Evolutionary conservation across 1,140 invertebrate genomes (phyloP).

Genomic region (Cecropterus lyciades): DNA sequence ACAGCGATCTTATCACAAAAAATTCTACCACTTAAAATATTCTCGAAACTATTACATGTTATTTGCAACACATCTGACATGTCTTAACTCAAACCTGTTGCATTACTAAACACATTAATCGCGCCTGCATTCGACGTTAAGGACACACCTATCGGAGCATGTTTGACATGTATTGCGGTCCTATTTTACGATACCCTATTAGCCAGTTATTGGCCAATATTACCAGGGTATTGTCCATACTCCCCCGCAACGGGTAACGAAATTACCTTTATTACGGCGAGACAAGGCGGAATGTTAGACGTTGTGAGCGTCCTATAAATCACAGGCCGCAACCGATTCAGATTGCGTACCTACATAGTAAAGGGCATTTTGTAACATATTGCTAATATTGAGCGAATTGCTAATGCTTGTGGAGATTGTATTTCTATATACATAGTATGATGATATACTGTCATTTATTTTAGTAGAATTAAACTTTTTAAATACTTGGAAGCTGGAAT

Average conservation of each 20-base stretch:
- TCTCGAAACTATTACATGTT: not conserved
- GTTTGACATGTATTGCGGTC: conserved; percentile 30
- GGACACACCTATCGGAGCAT: conserved; percentile 14
- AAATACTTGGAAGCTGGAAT: too few relatives aligned
- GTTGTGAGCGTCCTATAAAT: conserved; percentile 71
- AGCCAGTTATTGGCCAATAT: conserved; percentile 44
- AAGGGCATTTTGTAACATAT: conserved; percentile 30
- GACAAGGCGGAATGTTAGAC: conserved; percentile 57
- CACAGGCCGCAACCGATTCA: conserved; percentile 71
- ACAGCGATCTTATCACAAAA: too few relatives aligned
- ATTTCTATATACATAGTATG: not conserved
- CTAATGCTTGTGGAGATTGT: not conserved
- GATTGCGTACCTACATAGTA: conserved; percentile 51
- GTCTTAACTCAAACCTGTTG: conserved; percentile 7
- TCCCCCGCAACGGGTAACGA: conserved; percentile 51
- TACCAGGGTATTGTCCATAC: conserved; percentile 33
- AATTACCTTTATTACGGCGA: conserved; percentile 69
- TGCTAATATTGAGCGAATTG: not conserved
- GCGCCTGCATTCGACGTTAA: conserved; percentile 14
- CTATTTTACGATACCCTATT: conserved; percentile 39
- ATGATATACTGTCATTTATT: too few relatives aligned
- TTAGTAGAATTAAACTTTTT: too few relatives aligned
- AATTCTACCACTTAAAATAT: not conserved
- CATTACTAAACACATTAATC: conserved; percentile 27
- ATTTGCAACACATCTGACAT: conserved; percentile 1